These are phyloP conservation scores for Conus betulinus DNA, from an alignment of 1,140 invertebrate species.

Conservation along the genomic window DNA sequence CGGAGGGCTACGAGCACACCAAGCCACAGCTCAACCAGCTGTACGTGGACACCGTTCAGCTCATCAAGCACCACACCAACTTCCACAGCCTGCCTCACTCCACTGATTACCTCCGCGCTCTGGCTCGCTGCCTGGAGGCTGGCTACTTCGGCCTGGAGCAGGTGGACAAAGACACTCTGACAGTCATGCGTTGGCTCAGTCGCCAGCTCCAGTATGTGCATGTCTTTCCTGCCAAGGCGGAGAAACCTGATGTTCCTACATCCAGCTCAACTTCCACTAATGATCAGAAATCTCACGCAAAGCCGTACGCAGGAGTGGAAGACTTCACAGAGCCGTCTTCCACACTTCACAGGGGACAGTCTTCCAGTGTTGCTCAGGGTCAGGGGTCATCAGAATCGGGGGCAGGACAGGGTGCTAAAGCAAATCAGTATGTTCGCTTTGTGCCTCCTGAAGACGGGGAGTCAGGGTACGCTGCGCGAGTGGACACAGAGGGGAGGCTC, in stretches of 20 bases:
- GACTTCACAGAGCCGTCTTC: conserved; percentile 22
- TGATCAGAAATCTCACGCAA: neutral
- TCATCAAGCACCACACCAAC: conserved; percentile 64
- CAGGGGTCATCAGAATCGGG: neutral
- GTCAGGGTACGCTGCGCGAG: neutral
- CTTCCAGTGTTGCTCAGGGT: neutral
- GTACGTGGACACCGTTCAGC: conserved; percentile 61
- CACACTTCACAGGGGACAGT: neutral
- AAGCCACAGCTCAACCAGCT: conserved; percentile 64
- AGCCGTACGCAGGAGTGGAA: conserved; percentile 9
- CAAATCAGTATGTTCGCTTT: neutral
- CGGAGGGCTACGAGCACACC: conserved; percentile 27
- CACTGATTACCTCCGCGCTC: conserved; percentile 59
- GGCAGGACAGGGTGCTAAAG: neutral
- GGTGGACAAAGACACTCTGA: conserved; percentile 46
- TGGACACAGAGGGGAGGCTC: conserved; percentile 12
- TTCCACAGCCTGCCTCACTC: conserved; percentile 55
- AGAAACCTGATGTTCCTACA: neutral
- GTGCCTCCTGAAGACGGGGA: neutral
- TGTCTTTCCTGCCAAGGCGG: neutral
- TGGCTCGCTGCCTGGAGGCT: conserved; percentile 63
- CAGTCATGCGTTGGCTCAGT: neutral
- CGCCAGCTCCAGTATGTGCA: conserved; percentile 6
- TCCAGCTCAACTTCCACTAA: neutral
- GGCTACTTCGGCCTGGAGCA: conserved; percentile 62